These are phyloP conservation scores for Pseudorectes ferrugineus DNA, from an alignment of 2,113 vertebrate genomes.

Conservation along the genomic window DNA sequence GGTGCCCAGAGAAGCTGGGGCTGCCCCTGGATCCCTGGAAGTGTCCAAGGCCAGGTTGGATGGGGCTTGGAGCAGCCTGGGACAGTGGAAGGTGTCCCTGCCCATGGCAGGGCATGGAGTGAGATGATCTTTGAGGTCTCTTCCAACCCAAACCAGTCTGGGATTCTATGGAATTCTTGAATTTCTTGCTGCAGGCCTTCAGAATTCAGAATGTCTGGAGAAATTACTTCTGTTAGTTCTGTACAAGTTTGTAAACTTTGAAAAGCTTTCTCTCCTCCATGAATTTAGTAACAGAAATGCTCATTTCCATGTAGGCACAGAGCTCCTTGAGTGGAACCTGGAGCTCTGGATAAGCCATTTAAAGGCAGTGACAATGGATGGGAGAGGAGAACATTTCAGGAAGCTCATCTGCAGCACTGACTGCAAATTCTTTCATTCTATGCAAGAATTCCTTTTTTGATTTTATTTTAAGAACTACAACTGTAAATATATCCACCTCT, in stretches of 20 bases:
- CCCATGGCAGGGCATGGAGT: background rate
- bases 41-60: background rate
- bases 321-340: background rate
- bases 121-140: background rate
- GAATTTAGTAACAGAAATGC: background rate
- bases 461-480: background rate
- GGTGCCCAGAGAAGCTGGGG: background rate
- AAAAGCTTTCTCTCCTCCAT: background rate
- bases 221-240: background rate
- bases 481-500: background rate
- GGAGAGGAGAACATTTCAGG: background rate
- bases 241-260: background rate
- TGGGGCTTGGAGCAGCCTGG: accelerated
- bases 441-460: background rate
- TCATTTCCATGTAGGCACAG: background rate
- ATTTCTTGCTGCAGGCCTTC: background rate
- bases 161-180: background rate
- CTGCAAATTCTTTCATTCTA: background rate
- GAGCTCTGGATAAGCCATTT: background rate
- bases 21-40: background rate
- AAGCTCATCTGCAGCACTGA: background rate
- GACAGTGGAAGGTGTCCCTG: background rate
- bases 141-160: background rate
- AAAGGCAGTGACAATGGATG: background rate
- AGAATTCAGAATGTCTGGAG: background rate